A percentile compares a stretch with the other conserved stretches of the same genome.
Conservation (phyloP, 1,140 invertebrate species). For the Calycopis cecrops region DNA sequence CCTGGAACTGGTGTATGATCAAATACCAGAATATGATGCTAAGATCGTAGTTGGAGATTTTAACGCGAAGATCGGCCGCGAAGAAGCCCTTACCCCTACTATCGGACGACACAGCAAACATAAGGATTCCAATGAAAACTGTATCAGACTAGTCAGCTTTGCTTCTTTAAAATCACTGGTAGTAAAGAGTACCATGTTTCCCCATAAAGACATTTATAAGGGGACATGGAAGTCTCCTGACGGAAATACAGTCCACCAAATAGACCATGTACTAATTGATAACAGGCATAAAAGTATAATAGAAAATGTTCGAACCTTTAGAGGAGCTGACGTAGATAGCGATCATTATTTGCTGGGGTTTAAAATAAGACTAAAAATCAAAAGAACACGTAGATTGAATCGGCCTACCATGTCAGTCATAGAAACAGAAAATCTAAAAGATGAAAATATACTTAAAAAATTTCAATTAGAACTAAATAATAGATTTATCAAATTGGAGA, state of each 20-base stretch:
- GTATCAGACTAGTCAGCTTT: slow-evolving; percentile 20
- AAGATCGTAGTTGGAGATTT: background rate
- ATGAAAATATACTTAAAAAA: too few species aligned
- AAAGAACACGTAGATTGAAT: too few species aligned
- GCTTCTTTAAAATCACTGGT: slow-evolving; percentile 22
- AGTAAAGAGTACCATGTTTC: slow-evolving; percentile 24
- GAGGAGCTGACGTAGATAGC: too few species aligned
- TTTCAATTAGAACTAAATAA: too few species aligned
- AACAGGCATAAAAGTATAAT: too few species aligned
- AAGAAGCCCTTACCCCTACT: background rate
- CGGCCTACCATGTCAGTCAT: too few species aligned
- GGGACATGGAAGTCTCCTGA: slow-evolving; percentile 27
- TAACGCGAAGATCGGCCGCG: background rate
- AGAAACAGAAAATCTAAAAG: too few species aligned
- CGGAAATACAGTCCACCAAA: slow-evolving; percentile 21
- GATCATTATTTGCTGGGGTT: too few species aligned
- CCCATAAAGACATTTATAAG: slow-evolving; percentile 27
- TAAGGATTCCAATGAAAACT: slow-evolving; percentile 22
- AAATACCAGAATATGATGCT: background rate
- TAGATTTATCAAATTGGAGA: too few species aligned
- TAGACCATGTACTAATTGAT: slow-evolving; percentile 29
- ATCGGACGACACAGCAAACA: slow-evolving; percentile 22
- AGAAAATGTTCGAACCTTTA: slow-evolving; percentile 19
- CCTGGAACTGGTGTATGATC: slow-evolving; percentile 16
- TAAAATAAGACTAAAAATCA: too few species aligned